Evolutionary conservation across 2,888 invertebrate species (phyloP).

Genomic region (Hypena proboscidalis): DNA sequence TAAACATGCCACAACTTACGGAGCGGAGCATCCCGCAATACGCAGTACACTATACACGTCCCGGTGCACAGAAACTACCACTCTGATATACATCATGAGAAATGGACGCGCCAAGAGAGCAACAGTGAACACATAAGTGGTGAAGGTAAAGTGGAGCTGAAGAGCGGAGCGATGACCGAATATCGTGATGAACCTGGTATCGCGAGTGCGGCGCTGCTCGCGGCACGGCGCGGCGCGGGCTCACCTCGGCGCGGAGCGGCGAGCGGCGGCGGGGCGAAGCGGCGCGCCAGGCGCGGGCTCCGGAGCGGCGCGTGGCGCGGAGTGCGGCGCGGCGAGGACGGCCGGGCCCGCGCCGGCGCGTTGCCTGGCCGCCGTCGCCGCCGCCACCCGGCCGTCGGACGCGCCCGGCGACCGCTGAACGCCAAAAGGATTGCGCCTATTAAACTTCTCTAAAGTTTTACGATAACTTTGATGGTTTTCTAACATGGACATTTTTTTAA

Average conservation of each 20-base stretch:
- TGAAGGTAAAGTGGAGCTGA: neutral
- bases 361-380: constrained; percentile 8
- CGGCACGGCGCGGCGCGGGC: constrained; percentile 3
- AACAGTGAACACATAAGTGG: neutral
- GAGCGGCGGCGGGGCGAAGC: neutral
- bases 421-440: too few species aligned
- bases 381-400: constrained; percentile 16
- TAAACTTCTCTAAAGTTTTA: too few species aligned
- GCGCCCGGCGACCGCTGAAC: constrained; percentile 8
- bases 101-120: neutral
- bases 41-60: neutral
- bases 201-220: neutral
- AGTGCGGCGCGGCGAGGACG: constrained; percentile 12
- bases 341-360: constrained; percentile 18
- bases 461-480: too few species aligned
- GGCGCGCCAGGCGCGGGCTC: too few species aligned
- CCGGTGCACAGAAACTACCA: neutral
- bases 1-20: too few species aligned
- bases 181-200: neutral
- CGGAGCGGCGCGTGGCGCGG: constrained; percentile 18
- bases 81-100: neutral
- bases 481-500: too few species aligned
- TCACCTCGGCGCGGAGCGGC: constrained; percentile 5
- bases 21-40: neutral
- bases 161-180: constrained; percentile 2